Evolutionary conservation across 2,113 vertebrate genomes (phyloP), one percentile per base, ranked within the genome.

Genomic region (Paralichthys olivaceus): DNA sequence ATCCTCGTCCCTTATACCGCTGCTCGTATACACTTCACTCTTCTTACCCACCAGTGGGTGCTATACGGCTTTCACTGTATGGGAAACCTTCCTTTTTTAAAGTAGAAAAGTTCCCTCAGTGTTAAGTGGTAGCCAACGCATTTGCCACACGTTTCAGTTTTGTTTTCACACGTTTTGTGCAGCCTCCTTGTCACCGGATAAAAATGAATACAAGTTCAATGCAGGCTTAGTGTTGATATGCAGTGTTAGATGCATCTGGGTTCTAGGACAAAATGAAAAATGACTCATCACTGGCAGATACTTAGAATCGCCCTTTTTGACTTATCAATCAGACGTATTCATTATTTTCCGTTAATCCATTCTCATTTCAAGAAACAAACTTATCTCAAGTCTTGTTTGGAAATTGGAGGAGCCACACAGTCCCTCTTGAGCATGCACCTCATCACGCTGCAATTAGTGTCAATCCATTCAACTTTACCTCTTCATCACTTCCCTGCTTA

Each of bases 381-480:
- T 75, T 75, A n/a, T 29, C 23, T 15, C 58, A 60, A 72, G 56
- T 8, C 2, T 54, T 68, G 73, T 55, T 63, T 82, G 22, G 43
- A 55, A 68, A 60, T 60, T 17, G 63, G 25, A 75, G 56, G 69
- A 73, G 64, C 68, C 37, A 25, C 13, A 1, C 53, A 8, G 7
- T 81, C 73, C 80, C 69, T 85, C 72, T 83, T 84, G 83, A 87
- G 83, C 51, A 72, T 66, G 59, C 75, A 82, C 75, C 84, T 87
- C 85, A 63, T 53, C 65, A 1, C 78, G 68, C 65, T 12, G 68
- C 78, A 91, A 90, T 92, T 86, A 87, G 75, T 84, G 90, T 93
- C 91, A 80, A 72, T 87, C 83, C 72, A 81, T 89, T 87, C 87
- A 87, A 68, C 87, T 83, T 84, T 70, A 87, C 83, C 86, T 88